Base-by-base conservation (phyloP, 2,888 invertebrate genomes). In the Bombyx huttoni region DNA sequence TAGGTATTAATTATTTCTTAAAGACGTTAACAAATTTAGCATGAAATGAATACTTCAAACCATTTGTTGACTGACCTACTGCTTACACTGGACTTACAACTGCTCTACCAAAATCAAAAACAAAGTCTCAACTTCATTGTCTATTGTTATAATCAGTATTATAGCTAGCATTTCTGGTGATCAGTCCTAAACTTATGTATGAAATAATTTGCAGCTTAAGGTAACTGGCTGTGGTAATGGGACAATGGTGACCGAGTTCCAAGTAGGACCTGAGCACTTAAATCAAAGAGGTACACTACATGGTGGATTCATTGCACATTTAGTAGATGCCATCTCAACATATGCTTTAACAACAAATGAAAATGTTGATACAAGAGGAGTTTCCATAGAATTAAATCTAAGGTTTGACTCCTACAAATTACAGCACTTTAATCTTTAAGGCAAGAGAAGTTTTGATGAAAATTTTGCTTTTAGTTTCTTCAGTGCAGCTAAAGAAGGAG, bases 251-350 rank as follows among this genome's bases (percentile, higher is more conserved):
- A 95, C 94, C 13, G 93, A 96, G 75, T 91, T 97, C 68, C 91
- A 90, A 62, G 92, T 97, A 0, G 89, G 85, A 0, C 85, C 92
- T 5, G 93, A 94, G 59, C 94, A 96, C 70, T 81, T 93, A 1
- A 98, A 98, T 78, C 78, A 88, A 12, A 74, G 88, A 40, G 96
- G 95, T 0, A 91, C 92, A 0, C 75, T 98, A 6, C 98, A 98
- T 70, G 97, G 97, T 2, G 98, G 96, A 7, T 92, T 95, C 64
- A 94, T 94, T 5, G 93, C 95, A 3, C 94, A 95, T 0, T 74
- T 97, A 9, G 91, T 96, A 0, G 89, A 89, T 62, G 83, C 85
- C 1, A 75, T 97, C 24, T 96, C 97, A 0, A 94, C 94, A 0
- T 92, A 92, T 69, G 97, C 96, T 0, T 75, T 97, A 1, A 90